These are phyloP conservation scores for Caenorhabditis becei DNA, from an alignment of 2,888 invertebrate species.

Conservation along the genomic window DNA sequence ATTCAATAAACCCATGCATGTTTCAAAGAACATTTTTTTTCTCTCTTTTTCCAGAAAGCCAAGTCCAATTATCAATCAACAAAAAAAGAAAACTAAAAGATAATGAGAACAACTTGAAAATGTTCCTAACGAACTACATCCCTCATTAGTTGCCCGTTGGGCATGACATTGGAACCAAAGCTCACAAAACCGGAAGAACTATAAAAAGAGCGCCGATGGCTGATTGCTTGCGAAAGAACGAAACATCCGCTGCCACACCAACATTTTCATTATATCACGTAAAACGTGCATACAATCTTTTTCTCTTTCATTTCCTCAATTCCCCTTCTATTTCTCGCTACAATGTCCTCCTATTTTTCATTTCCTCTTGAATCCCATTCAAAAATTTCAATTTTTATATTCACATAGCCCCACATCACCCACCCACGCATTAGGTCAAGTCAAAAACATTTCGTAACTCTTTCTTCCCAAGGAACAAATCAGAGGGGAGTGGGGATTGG, in stretches of 20 bases:
- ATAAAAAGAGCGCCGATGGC: conserved; percentile 11
- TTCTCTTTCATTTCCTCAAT: neutral
- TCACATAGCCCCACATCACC: neutral
- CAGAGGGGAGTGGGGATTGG: neutral
- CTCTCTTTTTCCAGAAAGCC: neutral
- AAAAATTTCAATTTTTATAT: neutral
- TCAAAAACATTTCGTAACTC: neutral
- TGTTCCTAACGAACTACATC: conserved; percentile 24
- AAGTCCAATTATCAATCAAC: neutral
- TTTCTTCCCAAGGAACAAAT: neutral
- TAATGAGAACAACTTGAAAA: conserved; percentile 1
- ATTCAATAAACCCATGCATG: too few species aligned
- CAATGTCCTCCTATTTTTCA: neutral
- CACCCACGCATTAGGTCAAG: neutral
- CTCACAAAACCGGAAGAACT: conserved; percentile 25
- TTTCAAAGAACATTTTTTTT: too few species aligned
- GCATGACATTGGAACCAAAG: neutral
- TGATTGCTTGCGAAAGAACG: conserved; percentile 12
- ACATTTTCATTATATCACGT: conserved; percentile 22
- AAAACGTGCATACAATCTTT: conserved; percentile 1
- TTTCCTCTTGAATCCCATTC: neutral
- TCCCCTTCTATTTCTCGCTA: neutral
- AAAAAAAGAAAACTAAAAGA: neutral
- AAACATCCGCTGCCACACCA: neutral
- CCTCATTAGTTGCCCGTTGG: conserved; percentile 15